A percentile compares a stretch with the other conserved stretches of the same genome.
These are phyloP conservation scores for Heliconius aoede DNA, from an alignment of 2,888 invertebrate genomes.

Conservation along the genomic window DNA sequence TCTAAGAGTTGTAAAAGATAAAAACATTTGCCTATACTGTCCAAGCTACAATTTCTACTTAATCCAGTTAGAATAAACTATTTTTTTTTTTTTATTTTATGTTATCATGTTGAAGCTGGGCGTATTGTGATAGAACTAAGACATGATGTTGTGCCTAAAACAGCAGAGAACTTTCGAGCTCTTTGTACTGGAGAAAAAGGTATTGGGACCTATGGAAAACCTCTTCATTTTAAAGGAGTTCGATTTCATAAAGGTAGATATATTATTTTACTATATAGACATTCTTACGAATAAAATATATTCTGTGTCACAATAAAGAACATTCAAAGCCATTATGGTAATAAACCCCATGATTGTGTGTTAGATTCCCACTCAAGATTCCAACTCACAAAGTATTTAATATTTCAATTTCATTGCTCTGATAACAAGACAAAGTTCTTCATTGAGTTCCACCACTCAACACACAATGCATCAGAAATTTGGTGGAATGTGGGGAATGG, in stretches of 20 bases:
- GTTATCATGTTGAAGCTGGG: conserved; percentile 84
- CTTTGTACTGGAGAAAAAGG: conserved; percentile 97
- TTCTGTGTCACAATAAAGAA: no score
- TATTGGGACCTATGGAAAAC: conserved; percentile 86
- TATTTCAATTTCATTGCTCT: no score
- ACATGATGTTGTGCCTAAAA: conserved; percentile 92
- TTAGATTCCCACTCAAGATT: no score
- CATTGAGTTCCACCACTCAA: no score
- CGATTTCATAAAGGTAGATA: conserved; percentile 89
- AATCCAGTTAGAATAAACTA: not conserved
- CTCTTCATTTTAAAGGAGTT: conserved; percentile 92
- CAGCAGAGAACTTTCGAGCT: conserved; percentile 95
- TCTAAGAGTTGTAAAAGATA: not conserved
- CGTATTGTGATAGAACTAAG: conserved; percentile 93
- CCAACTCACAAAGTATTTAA: no score
- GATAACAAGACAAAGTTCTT: no score
- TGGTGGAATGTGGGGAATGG: no score
- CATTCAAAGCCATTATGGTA: no score
- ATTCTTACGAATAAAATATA: no score
- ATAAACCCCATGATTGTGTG: no score
- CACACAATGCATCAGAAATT: no score
- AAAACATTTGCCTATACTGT: not conserved
- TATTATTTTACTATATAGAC: not conserved
- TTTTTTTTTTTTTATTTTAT: not conserved
- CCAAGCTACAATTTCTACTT: no score